Conservation (phyloP, 2,113 vertebrate species). For the Telmatochromis sp. region DNA sequence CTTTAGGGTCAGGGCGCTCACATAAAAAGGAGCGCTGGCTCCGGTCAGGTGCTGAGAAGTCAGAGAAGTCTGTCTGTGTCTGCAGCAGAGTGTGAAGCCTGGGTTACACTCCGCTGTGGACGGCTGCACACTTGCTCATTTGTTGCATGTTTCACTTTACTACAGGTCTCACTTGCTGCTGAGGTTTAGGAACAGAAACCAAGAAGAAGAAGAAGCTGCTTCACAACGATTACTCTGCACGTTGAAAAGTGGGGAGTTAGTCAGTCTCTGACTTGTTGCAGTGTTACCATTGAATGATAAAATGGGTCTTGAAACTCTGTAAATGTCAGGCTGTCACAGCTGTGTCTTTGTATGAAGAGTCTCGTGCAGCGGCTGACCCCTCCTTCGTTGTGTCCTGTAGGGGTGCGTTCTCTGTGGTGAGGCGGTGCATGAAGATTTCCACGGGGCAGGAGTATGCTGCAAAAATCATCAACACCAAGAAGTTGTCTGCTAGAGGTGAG, state of each 20-base stretch:
- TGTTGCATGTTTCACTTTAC: not conserved
- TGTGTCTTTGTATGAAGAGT: not conserved
- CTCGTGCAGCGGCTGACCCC: rapidly evolving
- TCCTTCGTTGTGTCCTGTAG: slow-evolving; percentile 64
- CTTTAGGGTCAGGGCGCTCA: not conserved
- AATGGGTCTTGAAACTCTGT: not conserved
- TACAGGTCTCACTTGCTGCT: not conserved
- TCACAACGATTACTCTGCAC: not conserved
- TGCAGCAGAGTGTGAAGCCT: not conserved
- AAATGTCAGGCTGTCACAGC: not conserved
- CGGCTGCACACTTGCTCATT: not conserved
- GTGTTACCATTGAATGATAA: not conserved
- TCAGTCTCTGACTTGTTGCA: not conserved
- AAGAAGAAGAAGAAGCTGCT: not conserved
- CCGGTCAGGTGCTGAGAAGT: rapidly evolving
- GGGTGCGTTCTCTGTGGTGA: slow-evolving; percentile 95
- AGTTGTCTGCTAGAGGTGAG: slow-evolving; percentile 91
- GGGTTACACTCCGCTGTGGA: rapidly evolving
- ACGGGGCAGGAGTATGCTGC: slow-evolving; percentile 93
- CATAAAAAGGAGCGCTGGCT: not conserved
- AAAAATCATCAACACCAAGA: slow-evolving; percentile 99
- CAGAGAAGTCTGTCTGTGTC: rapidly evolving
- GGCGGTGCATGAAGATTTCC: slow-evolving; percentile 94
- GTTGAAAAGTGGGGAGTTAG: not conserved
- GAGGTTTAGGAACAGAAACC: not conserved